Percentiles rank a stretch among this genome's conserved stretches.
phyloP scores from a whole-genome alignment of 1,140 invertebrate genomes.

The Ooceraea biroi region DNA sequence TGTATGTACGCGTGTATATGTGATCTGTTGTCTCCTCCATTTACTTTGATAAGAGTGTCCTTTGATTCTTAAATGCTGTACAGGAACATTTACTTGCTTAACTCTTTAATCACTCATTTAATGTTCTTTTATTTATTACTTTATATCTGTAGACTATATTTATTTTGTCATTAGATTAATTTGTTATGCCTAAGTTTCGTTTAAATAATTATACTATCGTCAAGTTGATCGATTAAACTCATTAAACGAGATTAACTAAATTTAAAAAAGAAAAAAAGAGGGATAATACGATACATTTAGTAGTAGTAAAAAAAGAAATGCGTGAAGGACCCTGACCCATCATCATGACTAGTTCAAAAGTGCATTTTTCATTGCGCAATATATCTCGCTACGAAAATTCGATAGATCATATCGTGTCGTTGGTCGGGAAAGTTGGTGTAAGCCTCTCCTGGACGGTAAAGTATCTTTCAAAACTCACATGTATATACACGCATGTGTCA shows the following conservation, averaged over 20 bases:
- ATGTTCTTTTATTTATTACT: slow-evolving; percentile 71
- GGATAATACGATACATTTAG: slow-evolving; percentile 31
- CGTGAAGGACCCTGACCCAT: slow-evolving; percentile 75
- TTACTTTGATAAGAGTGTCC: slow-evolving; percentile 79
- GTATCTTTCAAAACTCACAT: slow-evolving; percentile 62
- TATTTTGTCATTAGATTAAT: slow-evolving; percentile 77
- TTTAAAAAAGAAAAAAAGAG: slow-evolving; percentile 47
- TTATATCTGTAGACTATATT: slow-evolving; percentile 74
- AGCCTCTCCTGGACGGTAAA: slow-evolving; percentile 75
- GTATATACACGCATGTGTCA: slow-evolving; percentile 5
- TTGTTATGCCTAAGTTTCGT: slow-evolving; percentile 72
- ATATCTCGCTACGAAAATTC: slow-evolving; percentile 53
- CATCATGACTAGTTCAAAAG: slow-evolving; percentile 81
- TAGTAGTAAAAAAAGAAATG: slow-evolving; percentile 60
- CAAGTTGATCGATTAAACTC: slow-evolving; percentile 66
- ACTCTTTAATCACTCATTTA: slow-evolving; percentile 75
- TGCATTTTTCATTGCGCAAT: slow-evolving; percentile 59
- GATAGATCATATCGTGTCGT: slow-evolving; percentile 64
- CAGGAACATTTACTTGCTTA: slow-evolving; percentile 86
- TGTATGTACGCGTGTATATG: no score
- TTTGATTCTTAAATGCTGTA: slow-evolving; percentile 87
- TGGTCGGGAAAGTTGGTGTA: slow-evolving; percentile 72
- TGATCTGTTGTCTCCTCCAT: slow-evolving; percentile 42
- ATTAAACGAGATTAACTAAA: slow-evolving; percentile 69
- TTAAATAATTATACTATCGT: slow-evolving; percentile 76